Evolutionary conservation across 2,888 invertebrate genomes (phyloP), one percentile per base, ranked within the genome.

Genomic region (Clistopyga incitator): DNA sequence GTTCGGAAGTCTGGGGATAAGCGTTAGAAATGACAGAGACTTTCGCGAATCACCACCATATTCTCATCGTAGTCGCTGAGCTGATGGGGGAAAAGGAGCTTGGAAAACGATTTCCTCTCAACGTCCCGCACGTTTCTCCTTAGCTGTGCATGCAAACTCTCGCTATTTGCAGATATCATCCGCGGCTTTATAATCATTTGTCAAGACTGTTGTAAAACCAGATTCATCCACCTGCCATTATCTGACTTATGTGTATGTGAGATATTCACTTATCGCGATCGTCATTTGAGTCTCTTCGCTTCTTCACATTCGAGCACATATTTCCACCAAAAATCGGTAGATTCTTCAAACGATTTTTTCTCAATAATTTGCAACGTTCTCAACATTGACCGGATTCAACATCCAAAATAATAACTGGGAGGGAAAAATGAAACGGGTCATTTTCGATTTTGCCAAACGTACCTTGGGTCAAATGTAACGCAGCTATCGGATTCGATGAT

Each of bases 21-120:
- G 68, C 68, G 50, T 68, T 34, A 11, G 68, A 68, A 68, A 52
- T 68, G 29, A 68, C 34, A 25, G 47, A n/a, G 18, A 50, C 50
- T 52, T 52, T 68, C 25, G 25, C 50, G 25, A 52, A 10, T 50
- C 18, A 20, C 45, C 29, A 61, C 52, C 50, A 50, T 25, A 50
- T 50, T 68, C 34, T 34, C 52, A 50, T 68, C 68, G 50, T 68
- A 52, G 50, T 50, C 3, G n/a, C 52, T 29, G 52, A 34, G 29
- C 50, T 50, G 29, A 68, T 34, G 68, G 45, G 25, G n/a, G n/a
- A n/a, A n/a, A n/a, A n/a, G n/a, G 34, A 54, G 68, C 70, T 54
- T 38, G 38, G 59, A 59, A 54, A 72, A 45, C 56, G 72, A 72
- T 72, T 72, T 42, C 18, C 25, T 20, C 59, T 59, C 45, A 59